A percentile compares a stretch with the other conserved stretches of the same genome.
phyloP scores from a whole-genome alignment of 2,113 vertebrate genomes.

The Myrmecophaga tridactyla region DNA sequence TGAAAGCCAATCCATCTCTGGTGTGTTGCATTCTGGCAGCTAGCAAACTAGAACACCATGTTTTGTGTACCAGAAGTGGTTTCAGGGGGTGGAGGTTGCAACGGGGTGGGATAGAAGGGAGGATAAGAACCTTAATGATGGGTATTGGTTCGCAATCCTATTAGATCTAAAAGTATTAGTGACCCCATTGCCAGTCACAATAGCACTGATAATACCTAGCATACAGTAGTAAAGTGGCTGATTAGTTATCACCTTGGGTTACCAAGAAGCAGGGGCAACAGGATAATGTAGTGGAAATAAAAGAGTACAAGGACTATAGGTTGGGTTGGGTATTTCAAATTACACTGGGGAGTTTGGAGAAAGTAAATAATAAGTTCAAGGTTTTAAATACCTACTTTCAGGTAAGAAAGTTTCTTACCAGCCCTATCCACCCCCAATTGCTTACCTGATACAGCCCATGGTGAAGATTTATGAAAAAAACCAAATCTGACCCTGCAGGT shows the following conservation, averaged over 20 bases:
- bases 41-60: no score
- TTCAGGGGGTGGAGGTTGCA: neutral
- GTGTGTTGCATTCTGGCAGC: no score
- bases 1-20: no score
- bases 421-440: neutral
- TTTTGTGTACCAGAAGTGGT: neutral
- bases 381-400: neutral
- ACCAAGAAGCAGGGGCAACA: neutral
- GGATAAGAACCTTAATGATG: neutral
- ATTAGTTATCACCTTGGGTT: neutral
- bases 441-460: neutral
- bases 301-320: neutral
- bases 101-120: neutral
- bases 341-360: neutral
- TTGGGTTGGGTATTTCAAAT: neutral
- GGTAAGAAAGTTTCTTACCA: neutral
- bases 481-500: neutral
- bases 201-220: neutral
- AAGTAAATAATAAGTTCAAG: neutral
- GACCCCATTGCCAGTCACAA: neutral
- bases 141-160: neutral
- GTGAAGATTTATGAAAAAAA: neutral
- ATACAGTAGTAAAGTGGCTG: neutral
- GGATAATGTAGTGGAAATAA: neutral
- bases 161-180: no score